These are phyloP conservation scores for Spilarctia lutea DNA, from an alignment of 2,888 invertebrate genomes.

Conservation along the genomic window DNA sequence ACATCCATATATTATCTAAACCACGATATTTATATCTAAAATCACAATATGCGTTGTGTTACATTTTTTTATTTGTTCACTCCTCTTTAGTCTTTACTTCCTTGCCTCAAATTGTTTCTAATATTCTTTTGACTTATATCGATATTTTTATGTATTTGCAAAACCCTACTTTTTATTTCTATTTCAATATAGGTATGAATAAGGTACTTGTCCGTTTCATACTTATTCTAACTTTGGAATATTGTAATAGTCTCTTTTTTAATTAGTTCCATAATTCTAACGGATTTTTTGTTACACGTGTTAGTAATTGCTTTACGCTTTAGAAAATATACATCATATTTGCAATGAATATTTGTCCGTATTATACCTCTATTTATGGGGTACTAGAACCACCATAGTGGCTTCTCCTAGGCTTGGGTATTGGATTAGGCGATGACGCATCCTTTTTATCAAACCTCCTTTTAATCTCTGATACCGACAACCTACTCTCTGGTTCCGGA, in stretches of 20 bases:
- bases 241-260: conserved; percentile 3
- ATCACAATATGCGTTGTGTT: conserved; percentile 33
- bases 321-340: not conserved
- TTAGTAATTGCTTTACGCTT: not conserved
- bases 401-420: conserved; percentile 87
- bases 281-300: conserved; percentile 1
- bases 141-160: not conserved
- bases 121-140: not conserved
- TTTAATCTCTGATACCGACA: conserved; percentile 82
- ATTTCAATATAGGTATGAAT: conserved; percentile 3
- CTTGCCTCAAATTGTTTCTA: not conserved
- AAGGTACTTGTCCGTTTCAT: conserved; percentile 9
- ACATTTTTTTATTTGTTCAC: conserved; percentile 7
- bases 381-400: conserved; percentile 73
- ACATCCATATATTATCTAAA: conserved; percentile 19
- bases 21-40: conserved; percentile 38
- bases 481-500: conserved; percentile 61
- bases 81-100: not conserved
- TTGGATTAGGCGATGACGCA: conserved; percentile 83
- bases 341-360: conserved; percentile 9
- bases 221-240: conserved; percentile 23
- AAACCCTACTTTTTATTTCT: not conserved
- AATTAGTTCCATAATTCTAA: not conserved
- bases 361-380: conserved; percentile 48
- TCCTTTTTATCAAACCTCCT: conserved; percentile 84